A percentile compares a stretch with the other conserved stretches of the same genome.
phyloP scores from a whole-genome alignment of 2,113 vertebrate genomes.

The Lanius ludovicianus region DNA sequence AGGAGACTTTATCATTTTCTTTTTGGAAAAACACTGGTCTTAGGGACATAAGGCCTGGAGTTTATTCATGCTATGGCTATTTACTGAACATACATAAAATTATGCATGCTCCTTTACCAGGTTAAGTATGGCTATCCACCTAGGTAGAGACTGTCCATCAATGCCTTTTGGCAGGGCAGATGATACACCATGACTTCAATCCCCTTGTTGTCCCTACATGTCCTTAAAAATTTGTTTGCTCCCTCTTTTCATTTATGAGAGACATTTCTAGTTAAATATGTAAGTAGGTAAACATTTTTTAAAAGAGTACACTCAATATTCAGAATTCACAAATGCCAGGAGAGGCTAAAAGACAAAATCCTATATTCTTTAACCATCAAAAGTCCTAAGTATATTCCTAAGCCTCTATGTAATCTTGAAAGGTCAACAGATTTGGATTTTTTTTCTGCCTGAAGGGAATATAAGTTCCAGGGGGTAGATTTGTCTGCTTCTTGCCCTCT shows the following conservation, averaged over 20 bases:
- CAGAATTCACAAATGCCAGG: slow-evolving; percentile 49
- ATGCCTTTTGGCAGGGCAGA: not conserved
- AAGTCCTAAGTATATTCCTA: not conserved
- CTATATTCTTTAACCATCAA: not conserved
- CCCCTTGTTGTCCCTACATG: not conserved
- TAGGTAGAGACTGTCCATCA: not conserved
- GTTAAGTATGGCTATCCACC: not conserved
- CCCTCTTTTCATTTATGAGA: not conserved
- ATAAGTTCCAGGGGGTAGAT: not conserved
- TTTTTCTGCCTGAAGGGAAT: not conserved
- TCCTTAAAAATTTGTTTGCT: not conserved
- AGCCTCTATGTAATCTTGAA: slow-evolving; percentile 25
- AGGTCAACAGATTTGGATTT: not conserved
- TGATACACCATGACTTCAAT: not conserved
- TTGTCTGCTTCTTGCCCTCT: not conserved
- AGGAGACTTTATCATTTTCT: not conserved
- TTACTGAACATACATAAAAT: not conserved
- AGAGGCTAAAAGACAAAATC: slow-evolving; percentile 42
- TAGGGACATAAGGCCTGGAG: not conserved
- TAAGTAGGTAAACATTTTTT: slow-evolving; percentile 4
- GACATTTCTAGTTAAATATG: not conserved
- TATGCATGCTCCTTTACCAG: not conserved
- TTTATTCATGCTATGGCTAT: not conserved
- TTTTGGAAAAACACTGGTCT: not conserved
- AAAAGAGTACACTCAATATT: not conserved